Evolutionary conservation across 2,888 invertebrate species (phyloP), one percentile per base, ranked within the genome.

Genomic region (Dynastes maya): DNA sequence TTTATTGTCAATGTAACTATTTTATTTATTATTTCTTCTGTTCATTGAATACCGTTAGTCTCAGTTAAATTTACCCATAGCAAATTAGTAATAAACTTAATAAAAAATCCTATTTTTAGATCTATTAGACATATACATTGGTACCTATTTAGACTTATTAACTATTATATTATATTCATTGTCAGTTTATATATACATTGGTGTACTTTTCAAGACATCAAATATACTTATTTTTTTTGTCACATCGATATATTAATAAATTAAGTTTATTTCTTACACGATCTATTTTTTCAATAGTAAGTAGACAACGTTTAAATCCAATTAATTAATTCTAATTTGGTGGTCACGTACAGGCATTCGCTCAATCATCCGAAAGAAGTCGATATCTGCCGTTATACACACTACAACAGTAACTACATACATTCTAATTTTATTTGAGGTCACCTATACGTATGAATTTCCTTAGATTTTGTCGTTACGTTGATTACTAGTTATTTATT

Each of bases 31-130:
- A 37, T 37, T 6, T 37, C 6, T 5, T 37, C 37, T 37, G 11
- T 45, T 8, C 11, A 45, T 8, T 11, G 1, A 55, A 55, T 16
- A 2, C 55, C 55, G 16, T 16, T n/a, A 11, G 2, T 29, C 32
- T 22, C 75, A 40, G 40, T 72, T 64, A 67, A 79, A 72, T 68
- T 77, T 79, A 77, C 72, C 64, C 40, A 77, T 75, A 79, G 79
- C 79, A 77, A 55, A 82, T 70, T 74, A 78, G 58, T 64, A 22
- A 22, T 22, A 22, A 58, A 58, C 22, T 27, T 2, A 16, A 58
- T n/a, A 22, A 8, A 58, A 6, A 16, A 58, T 8, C 0, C 22
- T 5, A 8, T 8, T 58, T 22, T 22, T 37, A 58, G 16, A 22
- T 22, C 16, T 58, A 58, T 22, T 58, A 58, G 55, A 58, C 16